phyloP scores from a whole-genome alignment of 2,888 invertebrate genomes.

The Endotricha flammealis region DNA sequence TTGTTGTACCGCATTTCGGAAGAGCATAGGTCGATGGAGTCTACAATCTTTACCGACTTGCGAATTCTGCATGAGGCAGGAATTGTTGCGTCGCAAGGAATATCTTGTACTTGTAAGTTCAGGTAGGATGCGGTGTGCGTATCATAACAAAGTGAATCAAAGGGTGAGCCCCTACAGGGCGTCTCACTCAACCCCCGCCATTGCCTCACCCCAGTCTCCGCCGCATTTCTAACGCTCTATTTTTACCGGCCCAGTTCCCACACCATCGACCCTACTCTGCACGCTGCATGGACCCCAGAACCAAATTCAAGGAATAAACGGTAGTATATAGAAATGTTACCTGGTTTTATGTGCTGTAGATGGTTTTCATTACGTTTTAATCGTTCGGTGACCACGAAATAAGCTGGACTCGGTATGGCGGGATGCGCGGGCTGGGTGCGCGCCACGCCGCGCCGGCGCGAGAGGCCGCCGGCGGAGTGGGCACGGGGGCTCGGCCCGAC shows the following conservation, averaged over 20 bases:
- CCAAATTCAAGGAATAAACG: constrained; percentile 17
- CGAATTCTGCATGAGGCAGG: no score
- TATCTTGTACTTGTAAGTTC: constrained; percentile 28
- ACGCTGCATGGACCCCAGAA: constrained; percentile 22
- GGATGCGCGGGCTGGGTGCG: constrained; percentile 57
- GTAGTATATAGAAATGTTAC: constrained; percentile 40
- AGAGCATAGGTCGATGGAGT: not conserved
- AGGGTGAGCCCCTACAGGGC: constrained; percentile 65
- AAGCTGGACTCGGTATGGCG: constrained; percentile 42
- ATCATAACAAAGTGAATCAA: constrained; percentile 40
- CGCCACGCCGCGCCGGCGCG: constrained; percentile 33
- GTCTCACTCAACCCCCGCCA: constrained; percentile 72
- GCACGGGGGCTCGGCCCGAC: constrained; percentile 22
- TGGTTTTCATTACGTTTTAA: constrained; percentile 61
- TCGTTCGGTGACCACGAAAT: constrained; percentile 54
- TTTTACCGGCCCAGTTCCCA: constrained; percentile 73
- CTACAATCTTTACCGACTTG: not conserved
- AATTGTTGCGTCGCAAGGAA: constrained; percentile 21
- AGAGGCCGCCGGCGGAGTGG: constrained; percentile 22
- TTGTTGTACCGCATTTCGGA: not conserved
- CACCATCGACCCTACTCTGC: constrained; percentile 51
- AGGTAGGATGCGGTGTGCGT: constrained; percentile 32
- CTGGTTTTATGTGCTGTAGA: constrained; percentile 39
- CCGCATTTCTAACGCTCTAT: constrained; percentile 63
- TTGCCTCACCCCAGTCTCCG: constrained; percentile 70